Evolutionary conservation across 2,113 vertebrate species (phyloP), one percentile per base, ranked within the genome.

Genomic region (Tiliqua scincoides): DNA sequence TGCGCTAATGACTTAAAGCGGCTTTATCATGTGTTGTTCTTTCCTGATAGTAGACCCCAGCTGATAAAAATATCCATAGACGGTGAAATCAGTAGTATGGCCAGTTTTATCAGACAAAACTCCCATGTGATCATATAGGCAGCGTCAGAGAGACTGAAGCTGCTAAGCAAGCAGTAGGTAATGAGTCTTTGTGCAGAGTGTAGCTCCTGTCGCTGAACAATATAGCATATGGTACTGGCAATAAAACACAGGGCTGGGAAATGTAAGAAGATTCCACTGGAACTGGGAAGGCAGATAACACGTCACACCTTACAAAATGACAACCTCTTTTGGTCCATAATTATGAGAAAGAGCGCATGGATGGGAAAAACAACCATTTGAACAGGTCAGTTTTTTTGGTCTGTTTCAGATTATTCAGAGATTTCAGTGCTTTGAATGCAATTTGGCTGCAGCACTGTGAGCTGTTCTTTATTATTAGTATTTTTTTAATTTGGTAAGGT

Each of bases 181-280:
- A 99, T 98, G 98, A 98, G 98, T 96, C 98, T 99, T 99, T 99
- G 98, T 99, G 98, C 97, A 96, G 96, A 96, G 96, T 90, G 93
- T 95, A 96, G 96, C 97, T 97, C 96, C 97, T 96, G 93, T 96
- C 96, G 93, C 96, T 97, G 97, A 97, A 98, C 97, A 98, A 97
- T 98, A 98, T 98, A 98, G 97, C 98, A 98, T 98, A 98, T 97
- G 97, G 96, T 97, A 96, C 95, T 92, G 91, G 96, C 97, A 97
- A 96, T 97, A 97, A 96, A 97, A 96, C 95, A 95, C 96, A 91
- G 96, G 89, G 95, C 96, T 97, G 96, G 96, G 96, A 97, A 97
- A 98, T 96, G 92, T 93, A 90, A 95, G 96, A 97, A 96, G 96
- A 96, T 96, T 94, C 95, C 90, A 37, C 94, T 86, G 95, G 78